Percentiles rank a stretch among this genome's conserved stretches.
Conservation (phyloP, 2,113 vertebrate species). For the Ceyx cyanopectus region DNA sequence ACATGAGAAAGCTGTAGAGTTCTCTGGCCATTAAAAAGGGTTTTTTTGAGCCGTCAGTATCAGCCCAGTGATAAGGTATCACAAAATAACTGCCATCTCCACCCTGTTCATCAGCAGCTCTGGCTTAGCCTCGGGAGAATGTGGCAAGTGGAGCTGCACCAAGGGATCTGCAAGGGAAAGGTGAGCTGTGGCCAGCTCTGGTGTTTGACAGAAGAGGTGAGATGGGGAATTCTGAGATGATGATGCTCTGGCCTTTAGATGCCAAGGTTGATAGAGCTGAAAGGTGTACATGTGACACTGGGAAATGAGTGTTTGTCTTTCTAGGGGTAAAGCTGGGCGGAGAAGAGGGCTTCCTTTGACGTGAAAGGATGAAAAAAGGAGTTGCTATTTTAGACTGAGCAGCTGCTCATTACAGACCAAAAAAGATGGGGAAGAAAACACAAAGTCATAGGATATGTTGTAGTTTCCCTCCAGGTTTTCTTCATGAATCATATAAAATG, state of each 20-base stretch:
- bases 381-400: conserved; percentile 77
- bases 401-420: conserved; percentile 66
- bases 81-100: conserved; percentile 31
- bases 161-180: conserved; percentile 54
- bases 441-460: conserved; percentile 43
- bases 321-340: conserved; percentile 63
- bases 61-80: conserved; percentile 55
- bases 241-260: conserved; percentile 23
- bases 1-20: conserved; percentile 32
- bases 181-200: conserved; percentile 21
- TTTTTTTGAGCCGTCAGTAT: not conserved
- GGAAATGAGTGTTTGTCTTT: conserved; percentile 78
- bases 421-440: conserved; percentile 61
- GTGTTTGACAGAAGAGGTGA: not conserved
- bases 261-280: conserved; percentile 26
- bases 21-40: not conserved
- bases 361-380: conserved; percentile 72
- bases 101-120: conserved; percentile 27
- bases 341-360: conserved; percentile 79
- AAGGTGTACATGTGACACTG: conserved; percentile 50
- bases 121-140: conserved; percentile 5
- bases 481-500: conserved; percentile 39
- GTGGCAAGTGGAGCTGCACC: conserved; percentile 3
- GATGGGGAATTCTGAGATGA: not conserved
- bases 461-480: conserved; percentile 48